A percentile compares a stretch with the other conserved stretches of the same genome.
Evolutionary conservation across 2,888 invertebrate genomes (phyloP).

Genomic region (Hypolimnas misippus): DNA sequence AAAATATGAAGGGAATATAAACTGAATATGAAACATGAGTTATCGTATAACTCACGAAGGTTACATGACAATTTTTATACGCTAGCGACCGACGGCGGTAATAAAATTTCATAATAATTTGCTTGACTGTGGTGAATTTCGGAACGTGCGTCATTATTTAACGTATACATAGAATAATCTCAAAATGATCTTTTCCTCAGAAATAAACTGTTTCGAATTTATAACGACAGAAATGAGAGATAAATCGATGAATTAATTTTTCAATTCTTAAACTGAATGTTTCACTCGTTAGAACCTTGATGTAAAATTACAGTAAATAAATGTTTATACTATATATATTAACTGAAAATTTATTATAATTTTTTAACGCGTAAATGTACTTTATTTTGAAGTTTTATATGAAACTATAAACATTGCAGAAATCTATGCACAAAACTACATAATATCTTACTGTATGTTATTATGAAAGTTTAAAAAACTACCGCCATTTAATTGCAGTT

Average conservation of each 20-base stretch:
- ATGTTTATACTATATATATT: neutral
- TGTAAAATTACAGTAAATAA: slow-evolving; percentile 10
- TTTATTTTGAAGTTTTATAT: too few species aligned
- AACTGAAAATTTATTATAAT: too few species aligned
- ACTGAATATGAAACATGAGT: slow-evolving; percentile 39
- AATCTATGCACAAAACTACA: too few species aligned
- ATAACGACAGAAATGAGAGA: slow-evolving; percentile 39
- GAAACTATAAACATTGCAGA: too few species aligned
- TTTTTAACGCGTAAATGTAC: too few species aligned
- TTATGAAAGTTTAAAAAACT: too few species aligned
- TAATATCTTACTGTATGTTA: too few species aligned
- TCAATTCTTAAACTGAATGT: slow-evolving; percentile 34
- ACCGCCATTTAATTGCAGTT: too few species aligned
- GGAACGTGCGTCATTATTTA: slow-evolving; percentile 67
- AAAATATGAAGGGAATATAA: slow-evolving; percentile 31
- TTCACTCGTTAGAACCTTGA: slow-evolving; percentile 27
- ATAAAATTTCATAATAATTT: slow-evolving; percentile 63
- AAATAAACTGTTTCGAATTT: slow-evolving; percentile 65
- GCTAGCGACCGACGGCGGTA: slow-evolving; percentile 46
- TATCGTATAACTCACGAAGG: slow-evolving; percentile 40
- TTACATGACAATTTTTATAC: slow-evolving; percentile 43
- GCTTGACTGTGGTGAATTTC: slow-evolving; percentile 57
- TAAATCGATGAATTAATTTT: slow-evolving; percentile 32
- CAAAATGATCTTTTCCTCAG: slow-evolving; percentile 49
- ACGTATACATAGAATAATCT: slow-evolving; percentile 56